Evolutionary conservation across 1,140 invertebrate genomes (phyloP).

Genomic region (Rhyacophila brunnea): DNA sequence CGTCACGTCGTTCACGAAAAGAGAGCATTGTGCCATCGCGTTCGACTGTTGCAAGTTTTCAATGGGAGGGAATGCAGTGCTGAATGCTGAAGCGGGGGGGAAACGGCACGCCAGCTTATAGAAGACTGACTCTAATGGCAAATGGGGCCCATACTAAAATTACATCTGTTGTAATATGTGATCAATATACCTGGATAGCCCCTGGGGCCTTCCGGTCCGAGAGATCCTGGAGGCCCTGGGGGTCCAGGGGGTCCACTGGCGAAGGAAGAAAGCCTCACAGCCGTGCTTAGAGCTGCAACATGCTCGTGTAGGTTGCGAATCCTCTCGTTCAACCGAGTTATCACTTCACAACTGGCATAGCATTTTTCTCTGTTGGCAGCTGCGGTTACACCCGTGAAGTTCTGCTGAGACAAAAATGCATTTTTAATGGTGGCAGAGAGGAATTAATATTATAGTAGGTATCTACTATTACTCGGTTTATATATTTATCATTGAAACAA

Average conservation of each 20-base stretch:
- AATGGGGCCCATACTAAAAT: too few relatives aligned
- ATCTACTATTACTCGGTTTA: too few relatives aligned
- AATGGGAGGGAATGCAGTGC: too few relatives aligned
- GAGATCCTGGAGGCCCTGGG: slow-evolving; percentile 46
- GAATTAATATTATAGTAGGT: too few relatives aligned
- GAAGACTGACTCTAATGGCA: too few relatives aligned
- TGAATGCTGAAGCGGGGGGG: too few relatives aligned
- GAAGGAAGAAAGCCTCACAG: slow-evolving; percentile 58
- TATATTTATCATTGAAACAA: too few relatives aligned
- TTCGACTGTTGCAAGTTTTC: too few relatives aligned
- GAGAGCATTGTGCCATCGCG: too few relatives aligned
- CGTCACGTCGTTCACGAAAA: too few relatives aligned
- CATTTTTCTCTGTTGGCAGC: slow-evolving; percentile 52
- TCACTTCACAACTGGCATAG: slow-evolving; percentile 60
- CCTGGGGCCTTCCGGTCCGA: slow-evolving; percentile 38
- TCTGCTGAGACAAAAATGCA: slow-evolving; percentile 5
- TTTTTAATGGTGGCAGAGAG: neutral
- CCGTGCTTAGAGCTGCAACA: slow-evolving; percentile 57
- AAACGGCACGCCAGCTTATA: too few relatives aligned
- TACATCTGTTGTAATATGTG: too few relatives aligned
- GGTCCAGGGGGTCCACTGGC: slow-evolving; percentile 54
- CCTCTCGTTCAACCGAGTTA: slow-evolving; percentile 57
- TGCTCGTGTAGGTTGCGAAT: slow-evolving; percentile 58
- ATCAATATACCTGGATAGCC: slow-evolving; percentile 9
- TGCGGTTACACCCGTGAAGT: slow-evolving; percentile 39